These are phyloP conservation scores for Alcis repandata DNA, from an alignment of 2,888 invertebrate genomes.

Conservation along the genomic window DNA sequence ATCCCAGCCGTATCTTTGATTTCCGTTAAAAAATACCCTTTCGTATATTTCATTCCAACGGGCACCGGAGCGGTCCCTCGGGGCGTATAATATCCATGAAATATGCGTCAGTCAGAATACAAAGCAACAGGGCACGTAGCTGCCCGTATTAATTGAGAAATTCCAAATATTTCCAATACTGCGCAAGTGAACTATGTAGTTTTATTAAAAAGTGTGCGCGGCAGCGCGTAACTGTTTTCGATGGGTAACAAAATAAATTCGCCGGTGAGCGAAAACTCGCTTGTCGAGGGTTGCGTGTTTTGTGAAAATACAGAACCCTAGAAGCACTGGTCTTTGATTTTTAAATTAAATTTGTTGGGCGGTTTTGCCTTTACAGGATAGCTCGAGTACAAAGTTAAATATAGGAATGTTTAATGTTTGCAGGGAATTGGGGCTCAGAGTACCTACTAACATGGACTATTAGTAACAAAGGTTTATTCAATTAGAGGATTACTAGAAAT, in stretches of 20 bases:
- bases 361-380: no score
- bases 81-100: slow-evolving; percentile 66
- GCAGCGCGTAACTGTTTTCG: slow-evolving; percentile 39
- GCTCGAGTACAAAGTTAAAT: no score
- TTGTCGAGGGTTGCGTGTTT: no score
- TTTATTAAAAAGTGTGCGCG: slow-evolving; percentile 52
- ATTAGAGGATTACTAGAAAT: no score
- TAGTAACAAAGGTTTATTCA: no score
- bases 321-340: no score
- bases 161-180: slow-evolving; percentile 75
- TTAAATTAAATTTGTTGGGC: no score
- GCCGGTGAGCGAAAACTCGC: no score
- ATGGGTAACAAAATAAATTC: slow-evolving; percentile 37
- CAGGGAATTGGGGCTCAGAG: no score
- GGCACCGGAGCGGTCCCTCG: slow-evolving; percentile 53
- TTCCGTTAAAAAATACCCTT: slow-evolving; percentile 43
- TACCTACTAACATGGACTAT: no score
- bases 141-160: slow-evolving; percentile 55
- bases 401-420: no score
- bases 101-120: slow-evolving; percentile 67
- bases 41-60: slow-evolving; percentile 48
- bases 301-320: no score
- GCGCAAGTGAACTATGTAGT: slow-evolving; percentile 53
- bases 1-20: slow-evolving; percentile 43
- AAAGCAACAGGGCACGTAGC: slow-evolving; percentile 62